phyloP scores from a whole-genome alignment of 2,888 invertebrate genomes.

The Ceraclea dissimilis region DNA sequence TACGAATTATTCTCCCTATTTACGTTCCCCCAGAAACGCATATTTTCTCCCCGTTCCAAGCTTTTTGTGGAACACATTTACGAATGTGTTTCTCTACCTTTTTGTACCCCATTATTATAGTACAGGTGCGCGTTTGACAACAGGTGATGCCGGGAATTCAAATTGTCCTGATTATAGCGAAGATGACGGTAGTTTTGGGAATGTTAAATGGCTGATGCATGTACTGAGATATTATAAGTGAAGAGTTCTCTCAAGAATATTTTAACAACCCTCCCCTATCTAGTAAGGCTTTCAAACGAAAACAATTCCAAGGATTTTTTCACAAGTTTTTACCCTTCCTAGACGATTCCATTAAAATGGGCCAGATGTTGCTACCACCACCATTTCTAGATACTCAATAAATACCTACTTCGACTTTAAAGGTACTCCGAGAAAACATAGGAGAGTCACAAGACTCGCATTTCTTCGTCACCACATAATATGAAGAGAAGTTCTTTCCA shows the following conservation, averaged over 20 bases:
- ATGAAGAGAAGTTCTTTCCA: no score
- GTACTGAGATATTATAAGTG: no score
- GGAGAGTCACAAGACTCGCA: no score
- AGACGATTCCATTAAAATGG: no score
- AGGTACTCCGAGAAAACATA: no score
- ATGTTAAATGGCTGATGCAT: neutral
- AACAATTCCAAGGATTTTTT: no score
- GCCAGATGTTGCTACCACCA: no score
- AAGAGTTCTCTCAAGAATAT: neutral
- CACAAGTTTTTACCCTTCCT: no score
- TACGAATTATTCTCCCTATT: neutral
- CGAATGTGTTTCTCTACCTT: neutral
- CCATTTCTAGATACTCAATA: no score
- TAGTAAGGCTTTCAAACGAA: no score
- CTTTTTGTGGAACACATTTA: neutral
- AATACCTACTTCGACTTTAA: no score
- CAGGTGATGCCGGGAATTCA: neutral
- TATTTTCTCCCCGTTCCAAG: neutral
- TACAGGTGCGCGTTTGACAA: neutral
- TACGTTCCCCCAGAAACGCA: neutral
- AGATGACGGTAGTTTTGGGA: neutral
- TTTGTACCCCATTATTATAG: conserved; percentile 1
- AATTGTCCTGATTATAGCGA: neutral
- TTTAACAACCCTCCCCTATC: neutral
- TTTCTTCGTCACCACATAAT: no score